Percentiles rank a stretch among this genome's conserved stretches.
Evolutionary conservation across 2,797 vertebrate genomes (phyloP).

Genomic region (Phalanger gymnotis): DNA sequence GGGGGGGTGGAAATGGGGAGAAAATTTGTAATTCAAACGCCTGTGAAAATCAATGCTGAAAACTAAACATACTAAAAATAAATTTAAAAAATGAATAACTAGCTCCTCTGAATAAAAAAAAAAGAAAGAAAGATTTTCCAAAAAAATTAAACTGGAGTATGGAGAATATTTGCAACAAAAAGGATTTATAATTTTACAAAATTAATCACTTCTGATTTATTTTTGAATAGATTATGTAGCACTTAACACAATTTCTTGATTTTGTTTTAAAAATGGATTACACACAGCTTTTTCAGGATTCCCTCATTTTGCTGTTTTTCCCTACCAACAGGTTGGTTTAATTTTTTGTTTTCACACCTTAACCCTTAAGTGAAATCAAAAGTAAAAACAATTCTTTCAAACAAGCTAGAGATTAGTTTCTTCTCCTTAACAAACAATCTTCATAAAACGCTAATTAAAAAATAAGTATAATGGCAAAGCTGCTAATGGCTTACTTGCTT

Average conservation of each 20-base stretch:
- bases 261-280: background rate
- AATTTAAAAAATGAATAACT: too few relatives aligned
- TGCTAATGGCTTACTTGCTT: conserved; percentile 71
- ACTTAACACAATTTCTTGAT: background rate
- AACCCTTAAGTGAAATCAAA: conserved; percentile 34
- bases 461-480: conserved; percentile 67
- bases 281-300: background rate
- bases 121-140: background rate
- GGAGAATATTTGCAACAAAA: background rate
- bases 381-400: conserved; percentile 35
- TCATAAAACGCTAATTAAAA: conserved; percentile 75
- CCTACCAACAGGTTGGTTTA: conserved; percentile 44
- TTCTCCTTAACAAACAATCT: conserved; percentile 64
- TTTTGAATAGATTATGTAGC: background rate
- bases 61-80: too few relatives aligned
- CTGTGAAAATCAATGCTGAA: too few relatives aligned
- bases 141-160: background rate
- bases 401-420: conserved; percentile 48
- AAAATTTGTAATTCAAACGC: too few relatives aligned
- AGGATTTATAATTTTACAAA: background rate
- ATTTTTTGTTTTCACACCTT: conserved; percentile 20
- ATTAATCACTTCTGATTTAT: background rate
- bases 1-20: too few relatives aligned
- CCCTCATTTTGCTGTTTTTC: background rate
- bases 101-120: too few relatives aligned